A percentile compares a stretch with the other conserved stretches of the same genome.
These are phyloP conservation scores for Apodemus sylvaticus DNA, from an alignment of 2,113 vertebrate genomes.

Conservation along the genomic window DNA sequence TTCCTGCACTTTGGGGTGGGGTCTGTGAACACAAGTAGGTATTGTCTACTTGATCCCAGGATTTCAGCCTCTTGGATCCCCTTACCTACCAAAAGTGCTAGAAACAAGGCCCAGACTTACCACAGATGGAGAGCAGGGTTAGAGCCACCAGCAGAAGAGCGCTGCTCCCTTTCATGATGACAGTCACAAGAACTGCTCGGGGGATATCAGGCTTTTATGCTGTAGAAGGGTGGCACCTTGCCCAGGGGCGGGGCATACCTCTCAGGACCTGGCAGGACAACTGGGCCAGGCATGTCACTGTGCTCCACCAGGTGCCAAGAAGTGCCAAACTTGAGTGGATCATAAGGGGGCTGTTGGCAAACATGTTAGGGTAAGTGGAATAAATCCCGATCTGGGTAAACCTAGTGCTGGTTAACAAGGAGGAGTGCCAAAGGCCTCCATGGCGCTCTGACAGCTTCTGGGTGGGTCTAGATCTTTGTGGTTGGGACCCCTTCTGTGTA, in stretches of 20 bases:
- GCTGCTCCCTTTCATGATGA: slow-evolving; percentile 45
- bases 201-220: neutral
- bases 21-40: neutral
- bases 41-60: neutral
- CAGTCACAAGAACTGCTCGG: neutral
- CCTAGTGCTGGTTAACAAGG: neutral
- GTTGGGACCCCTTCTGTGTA: neutral
- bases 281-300: neutral
- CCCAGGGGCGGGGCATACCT: neutral
- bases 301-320: neutral
- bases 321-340: neutral
- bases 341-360: neutral
- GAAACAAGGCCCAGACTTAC: slow-evolving; percentile 54
- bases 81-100: neutral
- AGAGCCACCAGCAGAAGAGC: slow-evolving; percentile 11
- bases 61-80: neutral
- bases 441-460: neutral
- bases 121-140: neutral
- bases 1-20: neutral
- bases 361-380: neutral
- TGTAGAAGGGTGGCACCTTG: neutral
- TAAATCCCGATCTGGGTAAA: rapidly evolving
- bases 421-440: neutral
- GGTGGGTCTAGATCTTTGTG: neutral
- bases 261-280: neutral